Evolutionary conservation across 2,797 vertebrate genomes (phyloP), one percentile per base, ranked within the genome.

Genomic region (Ctenopoma multispine): DNA sequence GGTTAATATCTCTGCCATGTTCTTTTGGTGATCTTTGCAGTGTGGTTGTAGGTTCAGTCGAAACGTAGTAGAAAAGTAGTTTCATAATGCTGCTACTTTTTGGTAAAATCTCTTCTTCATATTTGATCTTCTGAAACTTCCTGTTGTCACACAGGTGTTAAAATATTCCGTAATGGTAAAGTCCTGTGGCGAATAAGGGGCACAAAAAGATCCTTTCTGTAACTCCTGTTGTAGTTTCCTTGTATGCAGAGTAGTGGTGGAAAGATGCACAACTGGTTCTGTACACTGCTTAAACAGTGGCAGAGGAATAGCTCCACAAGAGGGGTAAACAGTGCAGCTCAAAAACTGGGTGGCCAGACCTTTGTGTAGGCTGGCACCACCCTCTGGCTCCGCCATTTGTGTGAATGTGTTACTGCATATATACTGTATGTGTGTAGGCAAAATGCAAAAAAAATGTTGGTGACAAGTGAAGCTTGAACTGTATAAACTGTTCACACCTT

Each of bases 91-190:
- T 34, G 31, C 31, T 34, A 5, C 5, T 27, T 4, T n/a, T n/a
- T n/a, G n/a, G n/a, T n/a, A n/a, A n/a, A n/a, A n/a, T 27, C 24
- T 27, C 24, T 27, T 27, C 24, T 27, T 27, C 34, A 36, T 4
- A 36, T 36, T 36, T 36, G 34, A 36, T 36, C 34, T 36, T 7
- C 34, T 36, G 34, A 36, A 36, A 36, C 34, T n/a, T n/a, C n/a
- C n/a, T n/a, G n/a, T n/a, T n/a, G n/a, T n/a, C n/a, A 61, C 60
- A 83, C 75, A 31, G 7, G 18, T 75, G 70, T 83, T n/a, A n/a
- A n/a, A 82, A 83, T 84, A 69, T 77, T 75, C 75, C 64, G 56
- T 81, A 87, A 83, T 74, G 63, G 78, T 56, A 10, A 51, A 36
- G 34, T 69, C 74, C 77, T 76, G 64, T 55, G 55, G 82, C 69